phyloP scores from a whole-genome alignment of 2,113 vertebrate species.

The Vombatus ursinus region DNA sequence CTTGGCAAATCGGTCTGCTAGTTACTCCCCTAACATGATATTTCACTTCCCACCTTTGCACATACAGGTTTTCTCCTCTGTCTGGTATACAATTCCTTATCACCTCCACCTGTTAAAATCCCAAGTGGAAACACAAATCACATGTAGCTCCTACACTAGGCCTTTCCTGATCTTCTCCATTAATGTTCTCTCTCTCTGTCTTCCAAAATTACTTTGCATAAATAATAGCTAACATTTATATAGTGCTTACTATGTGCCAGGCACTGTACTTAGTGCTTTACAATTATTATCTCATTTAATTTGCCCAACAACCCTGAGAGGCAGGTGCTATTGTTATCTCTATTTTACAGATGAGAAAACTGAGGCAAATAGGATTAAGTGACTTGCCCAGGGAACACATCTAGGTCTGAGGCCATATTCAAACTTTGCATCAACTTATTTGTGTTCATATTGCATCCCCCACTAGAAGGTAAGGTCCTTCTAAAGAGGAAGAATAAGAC shows the following conservation, averaged over 20 bases:
- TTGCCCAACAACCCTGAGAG: background rate
- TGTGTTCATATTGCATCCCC: background rate
- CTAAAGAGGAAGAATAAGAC: background rate
- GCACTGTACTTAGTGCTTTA: background rate
- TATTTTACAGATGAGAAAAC: background rate
- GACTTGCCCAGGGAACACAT: background rate
- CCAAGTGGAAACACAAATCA: background rate
- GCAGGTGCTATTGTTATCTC: background rate
- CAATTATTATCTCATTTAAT: background rate
- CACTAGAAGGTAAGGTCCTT: background rate
- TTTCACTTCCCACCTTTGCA: background rate
- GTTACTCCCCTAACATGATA: background rate
- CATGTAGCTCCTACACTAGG: too few relatives aligned
- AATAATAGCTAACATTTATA: background rate
- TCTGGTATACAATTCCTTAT: background rate
- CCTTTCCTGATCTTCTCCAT: too few relatives aligned
- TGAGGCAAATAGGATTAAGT: background rate
- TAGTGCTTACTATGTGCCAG: background rate
- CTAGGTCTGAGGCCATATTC: background rate
- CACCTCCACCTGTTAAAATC: background rate
- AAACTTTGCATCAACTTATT: background rate
- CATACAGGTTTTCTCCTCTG: background rate
- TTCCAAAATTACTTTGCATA: background rate
- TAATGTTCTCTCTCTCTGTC: background rate
- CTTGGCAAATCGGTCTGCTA: background rate